These are phyloP conservation scores for Drosophila repletoides DNA, from an alignment of 1,140 invertebrate genomes.

Conservation along the genomic window DNA sequence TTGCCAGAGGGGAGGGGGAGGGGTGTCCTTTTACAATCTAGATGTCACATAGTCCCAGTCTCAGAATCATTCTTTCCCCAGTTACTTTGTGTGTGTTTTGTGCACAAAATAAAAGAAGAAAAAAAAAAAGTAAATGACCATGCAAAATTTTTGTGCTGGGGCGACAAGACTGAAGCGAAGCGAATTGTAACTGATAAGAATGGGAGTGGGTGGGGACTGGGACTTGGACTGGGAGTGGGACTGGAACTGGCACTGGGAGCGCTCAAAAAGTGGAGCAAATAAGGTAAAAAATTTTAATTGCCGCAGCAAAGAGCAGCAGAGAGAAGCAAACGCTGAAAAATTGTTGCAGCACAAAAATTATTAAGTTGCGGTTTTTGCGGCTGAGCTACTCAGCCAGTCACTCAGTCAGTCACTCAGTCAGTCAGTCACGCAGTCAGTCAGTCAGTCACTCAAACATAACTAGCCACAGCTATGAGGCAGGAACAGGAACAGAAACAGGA, in stretches of 20 bases:
- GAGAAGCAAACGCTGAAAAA: conserved; percentile 35
- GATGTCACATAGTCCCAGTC: conserved; percentile 34
- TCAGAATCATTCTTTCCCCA: not conserved
- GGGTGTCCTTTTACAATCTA: conserved; percentile 40
- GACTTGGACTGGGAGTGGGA: conserved; percentile 7
- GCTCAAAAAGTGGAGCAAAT: conserved; percentile 70
- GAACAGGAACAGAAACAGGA: not conserved
- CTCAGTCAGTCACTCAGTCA: not conserved
- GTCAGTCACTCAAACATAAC: conserved; percentile 4
- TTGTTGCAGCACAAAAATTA: conserved; percentile 63
- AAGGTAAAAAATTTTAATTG: conserved; percentile 80
- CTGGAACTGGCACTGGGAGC: conserved; percentile 1
- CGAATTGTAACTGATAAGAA: conserved; percentile 37
- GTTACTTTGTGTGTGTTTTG: conserved; percentile 13
- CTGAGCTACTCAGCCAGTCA: not conserved
- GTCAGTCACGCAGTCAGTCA: not conserved
- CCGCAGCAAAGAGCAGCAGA: conserved; percentile 63
- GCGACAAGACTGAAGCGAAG: conserved; percentile 30
- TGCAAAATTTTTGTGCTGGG: conserved; percentile 62
- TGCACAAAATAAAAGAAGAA: not conserved
- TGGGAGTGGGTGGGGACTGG: not conserved
- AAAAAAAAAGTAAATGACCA: conserved; percentile 68
- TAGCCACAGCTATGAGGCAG: not conserved
- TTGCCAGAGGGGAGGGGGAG: not conserved
- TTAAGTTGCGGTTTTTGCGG: conserved; percentile 67